These are phyloP conservation scores for Bergia sp. DNA, from an alignment of 92 coral and sea anemone species.

Conservation along the genomic window DNA sequence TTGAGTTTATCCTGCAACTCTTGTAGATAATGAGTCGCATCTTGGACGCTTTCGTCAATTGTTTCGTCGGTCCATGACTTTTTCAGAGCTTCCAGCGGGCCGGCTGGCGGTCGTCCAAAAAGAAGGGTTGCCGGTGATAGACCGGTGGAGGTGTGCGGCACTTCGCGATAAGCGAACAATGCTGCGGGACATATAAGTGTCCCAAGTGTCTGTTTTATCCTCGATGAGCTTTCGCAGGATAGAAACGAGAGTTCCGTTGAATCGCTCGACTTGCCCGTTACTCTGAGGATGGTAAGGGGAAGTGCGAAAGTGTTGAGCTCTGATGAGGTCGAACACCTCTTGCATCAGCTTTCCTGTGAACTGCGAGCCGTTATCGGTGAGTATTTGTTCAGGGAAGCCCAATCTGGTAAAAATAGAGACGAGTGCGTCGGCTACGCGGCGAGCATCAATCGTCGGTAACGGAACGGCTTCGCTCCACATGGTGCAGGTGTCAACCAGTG, in stretches of 20 bases:
- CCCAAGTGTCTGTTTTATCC: conserved; percentile 19
- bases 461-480: conserved; percentile 65
- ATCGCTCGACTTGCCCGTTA: conserved; percentile 32
- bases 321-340: conserved; percentile 35
- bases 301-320: conserved; percentile 38
- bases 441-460: conserved; percentile 32
- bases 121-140: conserved; percentile 52
- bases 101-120: conserved; percentile 46
- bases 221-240: conserved; percentile 15
- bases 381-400: conserved; percentile 55
- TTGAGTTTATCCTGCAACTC: conserved; percentile 37
- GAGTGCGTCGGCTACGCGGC: conserved; percentile 61
- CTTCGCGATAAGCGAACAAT: conserved; percentile 17
- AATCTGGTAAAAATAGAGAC: conserved; percentile 37
- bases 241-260: conserved; percentile 24
- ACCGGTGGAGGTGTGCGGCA: conserved; percentile 56
- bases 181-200: conserved; percentile 13
- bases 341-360: conserved; percentile 54
- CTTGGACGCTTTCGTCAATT: not conserved
- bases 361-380: conserved; percentile 54
- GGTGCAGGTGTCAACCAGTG: conserved; percentile 52
- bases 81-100: conserved; percentile 35
- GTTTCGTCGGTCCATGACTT: conserved; percentile 42
- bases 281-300: conserved; percentile 35
- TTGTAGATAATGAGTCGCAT: conserved; percentile 26